phyloP scores from a whole-genome alignment of 2,888 invertebrate species.

The Halocaridina rubra region DNA sequence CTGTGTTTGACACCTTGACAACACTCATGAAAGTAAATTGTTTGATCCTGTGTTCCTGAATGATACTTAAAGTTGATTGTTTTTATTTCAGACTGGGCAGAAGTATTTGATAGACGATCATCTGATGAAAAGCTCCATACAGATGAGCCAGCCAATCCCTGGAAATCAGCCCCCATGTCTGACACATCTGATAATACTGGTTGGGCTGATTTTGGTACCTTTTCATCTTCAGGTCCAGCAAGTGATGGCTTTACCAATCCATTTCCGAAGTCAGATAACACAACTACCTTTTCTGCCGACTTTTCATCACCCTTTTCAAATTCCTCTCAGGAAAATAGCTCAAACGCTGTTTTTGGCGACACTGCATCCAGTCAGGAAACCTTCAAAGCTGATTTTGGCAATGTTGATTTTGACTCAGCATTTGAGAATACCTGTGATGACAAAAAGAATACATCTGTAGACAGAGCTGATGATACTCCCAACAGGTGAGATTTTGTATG shows the following conservation, averaged over 20 bases:
- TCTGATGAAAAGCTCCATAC: background rate
- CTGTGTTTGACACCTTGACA: too few species aligned
- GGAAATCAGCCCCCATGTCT: conserved; percentile 40
- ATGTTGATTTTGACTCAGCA: conserved; percentile 45
- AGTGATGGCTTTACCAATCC: background rate
- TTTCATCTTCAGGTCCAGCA: background rate
- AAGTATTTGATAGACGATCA: conserved; percentile 44
- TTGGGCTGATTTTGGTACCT: conserved; percentile 51
- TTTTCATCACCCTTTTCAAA: conserved; percentile 16
- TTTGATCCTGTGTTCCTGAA: background rate
- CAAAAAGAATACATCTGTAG: conserved; percentile 23
- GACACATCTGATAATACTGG: conserved; percentile 45
- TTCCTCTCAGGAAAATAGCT: conserved; percentile 17
- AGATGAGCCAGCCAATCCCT: conserved; percentile 31
- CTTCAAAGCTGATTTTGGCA: conserved; percentile 50
- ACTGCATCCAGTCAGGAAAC: conserved; percentile 42
- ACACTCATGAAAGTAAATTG: too few species aligned
- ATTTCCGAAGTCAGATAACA: background rate
- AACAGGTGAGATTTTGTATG: conserved; percentile 37
- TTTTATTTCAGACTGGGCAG: conserved; percentile 39
- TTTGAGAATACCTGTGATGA: conserved; percentile 44
- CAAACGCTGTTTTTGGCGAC: conserved; percentile 32
- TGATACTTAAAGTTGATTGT: background rate
- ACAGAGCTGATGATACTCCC: conserved; percentile 6
- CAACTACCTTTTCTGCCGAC: conserved; percentile 22